A percentile compares a stretch with the other conserved stretches of the same genome.
phyloP scores from a whole-genome alignment of 2,888 invertebrate genomes.

The Lobophora halterata region DNA sequence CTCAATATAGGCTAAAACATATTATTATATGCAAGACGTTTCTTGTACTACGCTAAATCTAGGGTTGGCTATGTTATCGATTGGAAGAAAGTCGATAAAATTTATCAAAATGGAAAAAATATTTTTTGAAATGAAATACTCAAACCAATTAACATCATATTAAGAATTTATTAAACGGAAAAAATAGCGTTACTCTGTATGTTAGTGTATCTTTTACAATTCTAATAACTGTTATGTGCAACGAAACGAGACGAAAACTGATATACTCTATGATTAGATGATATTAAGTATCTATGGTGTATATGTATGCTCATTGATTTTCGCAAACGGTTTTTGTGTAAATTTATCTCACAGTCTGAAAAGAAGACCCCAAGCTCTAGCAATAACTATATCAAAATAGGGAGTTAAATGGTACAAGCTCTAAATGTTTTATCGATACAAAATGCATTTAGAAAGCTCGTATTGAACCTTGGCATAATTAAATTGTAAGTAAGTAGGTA shows the following conservation, averaged over 20 bases:
- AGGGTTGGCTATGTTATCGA: constrained; percentile 57
- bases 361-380: no score
- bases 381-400: not conserved
- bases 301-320: no score
- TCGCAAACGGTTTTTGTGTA: no score
- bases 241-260: no score
- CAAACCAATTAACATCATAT: no score
- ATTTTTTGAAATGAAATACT: not conserved
- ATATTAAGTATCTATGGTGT: no score
- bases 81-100: constrained; percentile 16
- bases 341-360: no score
- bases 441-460: constrained; percentile 18
- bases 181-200: no score
- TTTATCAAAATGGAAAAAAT: not conserved
- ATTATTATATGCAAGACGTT: constrained; percentile 81
- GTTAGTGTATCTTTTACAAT: no score
- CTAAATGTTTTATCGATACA: constrained; percentile 9
- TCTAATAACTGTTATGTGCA: no score
- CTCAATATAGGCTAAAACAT: constrained; percentile 80
- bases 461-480: constrained; percentile 14
- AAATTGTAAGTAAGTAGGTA: constrained; percentile 8
- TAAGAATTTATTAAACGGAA: no score
- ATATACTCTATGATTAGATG: no score
- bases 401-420: constrained; percentile 2
- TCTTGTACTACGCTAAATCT: constrained; percentile 76